Percentiles rank a stretch among this genome's conserved stretches.
phyloP scores from a whole-genome alignment of 2,888 invertebrate genomes.

The Hipparchia sbordonii region DNA sequence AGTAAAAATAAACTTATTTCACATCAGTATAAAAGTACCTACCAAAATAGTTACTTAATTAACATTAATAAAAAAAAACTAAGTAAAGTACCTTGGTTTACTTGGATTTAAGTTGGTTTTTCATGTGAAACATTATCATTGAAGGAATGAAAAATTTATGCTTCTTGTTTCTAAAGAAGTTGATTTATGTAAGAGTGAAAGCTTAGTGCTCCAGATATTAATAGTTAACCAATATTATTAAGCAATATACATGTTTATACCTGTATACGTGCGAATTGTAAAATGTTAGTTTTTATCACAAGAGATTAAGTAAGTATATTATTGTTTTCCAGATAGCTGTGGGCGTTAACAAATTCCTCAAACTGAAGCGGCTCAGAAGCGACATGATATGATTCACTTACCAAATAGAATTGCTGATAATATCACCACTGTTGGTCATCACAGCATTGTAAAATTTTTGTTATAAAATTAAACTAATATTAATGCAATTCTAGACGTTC shows the following conservation, averaged over 20 bases:
- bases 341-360: slow-evolving; percentile 40
- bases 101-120: not conserved
- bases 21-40: too few relatives aligned
- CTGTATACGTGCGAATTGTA: slow-evolving; percentile 4
- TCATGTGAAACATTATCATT: not conserved
- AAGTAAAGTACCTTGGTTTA: not conserved
- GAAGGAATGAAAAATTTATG: slow-evolving; percentile 9
- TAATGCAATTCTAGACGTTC: slow-evolving; percentile 56
- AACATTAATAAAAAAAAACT: too few relatives aligned
- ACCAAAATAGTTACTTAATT: too few relatives aligned
- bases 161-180: slow-evolving; percentile 14
- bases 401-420: slow-evolving; percentile 40
- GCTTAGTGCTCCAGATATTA: slow-evolving; percentile 24
- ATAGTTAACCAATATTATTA: slow-evolving; percentile 23
- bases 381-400: slow-evolving; percentile 38
- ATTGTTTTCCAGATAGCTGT: slow-evolving; percentile 16
- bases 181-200: slow-evolving; percentile 35
- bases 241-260: not conserved
- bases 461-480: slow-evolving; percentile 37
- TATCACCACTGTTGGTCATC: slow-evolving; percentile 43
- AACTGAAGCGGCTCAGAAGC: slow-evolving; percentile 22
- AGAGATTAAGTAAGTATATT: not conserved
- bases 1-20: too few relatives aligned
- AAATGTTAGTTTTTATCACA: not conserved
- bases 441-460: slow-evolving; percentile 41